These are phyloP conservation scores for Ectropis grisescens DNA, from an alignment of 1,140 invertebrate species.

Conservation along the genomic window DNA sequence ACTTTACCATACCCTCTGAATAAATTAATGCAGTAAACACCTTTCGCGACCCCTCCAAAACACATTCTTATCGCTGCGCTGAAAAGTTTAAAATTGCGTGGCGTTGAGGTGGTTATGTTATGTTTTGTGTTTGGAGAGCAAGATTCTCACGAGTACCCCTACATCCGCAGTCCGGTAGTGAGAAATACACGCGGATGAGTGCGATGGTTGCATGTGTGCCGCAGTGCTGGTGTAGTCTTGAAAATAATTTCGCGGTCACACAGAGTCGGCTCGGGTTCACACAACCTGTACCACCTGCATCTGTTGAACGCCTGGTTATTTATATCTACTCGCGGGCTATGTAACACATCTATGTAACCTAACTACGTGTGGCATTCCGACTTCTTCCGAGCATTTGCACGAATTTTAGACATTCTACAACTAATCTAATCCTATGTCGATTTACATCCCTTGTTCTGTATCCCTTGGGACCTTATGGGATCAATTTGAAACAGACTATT, in stretches of 20 bases:
- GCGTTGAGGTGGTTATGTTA: constrained; percentile 15
- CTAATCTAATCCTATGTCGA: no score
- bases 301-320: constrained; percentile 64
- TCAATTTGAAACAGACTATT: no score
- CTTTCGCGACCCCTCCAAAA: constrained; percentile 18
- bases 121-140: constrained; percentile 34
- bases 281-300: constrained; percentile 64
- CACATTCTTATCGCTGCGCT: constrained; percentile 13
- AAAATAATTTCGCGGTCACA: constrained; percentile 70
- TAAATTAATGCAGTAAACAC: constrained; percentile 31
- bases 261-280: constrained; percentile 54
- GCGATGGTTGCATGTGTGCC: constrained; percentile 27
- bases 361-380: constrained; percentile 15
- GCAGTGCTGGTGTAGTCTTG: constrained; percentile 66
- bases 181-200: constrained; percentile 42
- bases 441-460: no score
- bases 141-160: constrained; percentile 67
- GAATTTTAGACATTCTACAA: no score
- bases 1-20: constrained; percentile 47
- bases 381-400: no score
- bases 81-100: constrained; percentile 32
- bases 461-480: no score
- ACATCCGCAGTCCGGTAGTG: constrained; percentile 45
- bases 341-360: constrained; percentile 46
- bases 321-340: constrained; percentile 62